These are phyloP conservation scores for Mastomys coucha DNA, from an alignment of 2,113 vertebrate genomes.

Conservation along the genomic window DNA sequence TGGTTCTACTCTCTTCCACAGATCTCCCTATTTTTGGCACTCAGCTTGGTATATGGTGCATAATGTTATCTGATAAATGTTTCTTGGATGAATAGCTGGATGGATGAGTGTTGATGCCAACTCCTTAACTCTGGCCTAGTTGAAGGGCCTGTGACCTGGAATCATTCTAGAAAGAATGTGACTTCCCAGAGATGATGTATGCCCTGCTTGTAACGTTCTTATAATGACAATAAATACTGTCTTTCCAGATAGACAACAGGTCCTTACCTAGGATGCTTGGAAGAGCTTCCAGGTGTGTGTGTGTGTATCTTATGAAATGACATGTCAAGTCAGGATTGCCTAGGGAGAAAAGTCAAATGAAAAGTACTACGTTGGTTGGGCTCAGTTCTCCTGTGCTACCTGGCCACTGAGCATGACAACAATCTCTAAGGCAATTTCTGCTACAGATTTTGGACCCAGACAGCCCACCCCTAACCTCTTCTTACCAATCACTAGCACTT, in stretches of 20 bases:
- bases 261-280: neutral
- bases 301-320: neutral
- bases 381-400: neutral
- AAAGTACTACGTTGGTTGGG: neutral
- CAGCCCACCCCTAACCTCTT: neutral
- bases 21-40: conserved; percentile 3
- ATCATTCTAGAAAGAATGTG: conserved; percentile 12
- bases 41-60: neutral
- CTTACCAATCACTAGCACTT: neutral
- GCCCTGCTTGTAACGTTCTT: conserved; percentile 8
- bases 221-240: neutral
- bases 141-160: neutral
- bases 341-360: neutral
- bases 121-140: neutral
- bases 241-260: neutral
- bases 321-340: neutral
- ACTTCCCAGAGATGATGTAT: neutral
- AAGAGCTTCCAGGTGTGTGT: neutral
- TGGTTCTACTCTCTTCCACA: neutral
- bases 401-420: neutral
- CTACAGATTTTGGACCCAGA: neutral
- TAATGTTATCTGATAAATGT: neutral
- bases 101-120: neutral
- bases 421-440: neutral
- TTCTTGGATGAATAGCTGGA: conserved; percentile 1